A percentile compares a stretch with the other conserved stretches of the same genome.
These are phyloP conservation scores for Oncorhynchus kisutch DNA, from an alignment of 2,113 vertebrate genomes.

Conservation along the genomic window DNA sequence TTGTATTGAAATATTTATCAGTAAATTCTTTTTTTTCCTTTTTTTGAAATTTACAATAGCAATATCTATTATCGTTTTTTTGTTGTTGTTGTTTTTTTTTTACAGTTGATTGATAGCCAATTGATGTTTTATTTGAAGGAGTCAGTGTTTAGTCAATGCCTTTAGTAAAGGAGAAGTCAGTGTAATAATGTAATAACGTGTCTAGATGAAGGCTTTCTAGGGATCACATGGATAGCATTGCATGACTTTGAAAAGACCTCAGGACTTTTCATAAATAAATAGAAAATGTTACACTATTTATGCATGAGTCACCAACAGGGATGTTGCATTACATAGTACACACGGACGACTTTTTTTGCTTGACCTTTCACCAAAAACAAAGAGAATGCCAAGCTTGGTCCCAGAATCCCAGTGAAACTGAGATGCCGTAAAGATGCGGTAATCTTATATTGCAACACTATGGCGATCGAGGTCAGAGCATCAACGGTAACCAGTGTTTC, in stretches of 20 bases:
- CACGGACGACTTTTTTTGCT: too few relatives aligned
- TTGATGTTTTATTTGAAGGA: background rate
- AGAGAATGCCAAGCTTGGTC: conserved; percentile 23
- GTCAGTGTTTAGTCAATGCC: background rate
- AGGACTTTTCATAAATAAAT: conserved; percentile 13
- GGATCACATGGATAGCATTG: conserved; percentile 11
- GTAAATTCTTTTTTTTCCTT: too few relatives aligned
- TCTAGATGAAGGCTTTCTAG: conserved; percentile 1
- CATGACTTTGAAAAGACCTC: conserved; percentile 23
- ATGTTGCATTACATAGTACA: conserved; percentile 7
- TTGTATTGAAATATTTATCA: background rate
- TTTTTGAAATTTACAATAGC: background rate
- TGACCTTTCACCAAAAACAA: conserved; percentile 21
- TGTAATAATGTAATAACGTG: background rate
- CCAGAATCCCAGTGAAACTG: conserved; percentile 23
- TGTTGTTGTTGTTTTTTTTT: background rate
- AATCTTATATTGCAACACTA: conserved; percentile 20
- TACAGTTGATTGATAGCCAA: background rate
- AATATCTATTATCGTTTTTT: background rate
- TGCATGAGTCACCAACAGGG: conserved; percentile 49
- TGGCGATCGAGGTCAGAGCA: conserved; percentile 28
- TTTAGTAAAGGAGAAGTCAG: background rate
- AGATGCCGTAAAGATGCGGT: conserved; percentile 12
- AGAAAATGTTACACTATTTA: conserved; percentile 14
- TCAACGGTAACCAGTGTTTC: conserved; percentile 57